Evolutionary conservation across 2,797 vertebrate species (phyloP), one percentile per base, ranked within the genome.

Genomic region (Sebastiscus albofasciatus): DNA sequence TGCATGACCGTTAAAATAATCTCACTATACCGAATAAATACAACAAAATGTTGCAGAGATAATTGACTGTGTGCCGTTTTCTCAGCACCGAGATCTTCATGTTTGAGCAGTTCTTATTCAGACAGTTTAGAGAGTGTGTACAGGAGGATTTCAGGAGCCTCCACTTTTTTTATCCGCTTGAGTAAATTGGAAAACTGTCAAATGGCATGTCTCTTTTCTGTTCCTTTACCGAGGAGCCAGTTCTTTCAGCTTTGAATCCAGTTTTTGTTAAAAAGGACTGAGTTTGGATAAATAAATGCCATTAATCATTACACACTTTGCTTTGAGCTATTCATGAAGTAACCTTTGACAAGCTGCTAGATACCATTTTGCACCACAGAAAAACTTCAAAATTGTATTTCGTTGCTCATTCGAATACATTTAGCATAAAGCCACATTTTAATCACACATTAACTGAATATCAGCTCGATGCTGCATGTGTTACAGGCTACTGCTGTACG

Each of bases 101-200:
- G 55, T 81, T 73, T 56, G 68, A 81, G 62, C 20, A 29, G 42
- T 42, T 76, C 34, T 42, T 31, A 54, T 59, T 77, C 67, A 39
- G 59, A 70, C 55, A 71, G 64, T 59, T 77, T 34, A 24, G 34
- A 24, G 34, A 16, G 13, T 60, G 52, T 54, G 67, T 26, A 1
- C 27, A 29, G 66, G 66, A 75, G 42, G 73, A 75, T 79, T 77
- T 81, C 8, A 58, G 14, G 33, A 31, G 58, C 61, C 61, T 18
- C 1, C 2, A 58, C n/a, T 46, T 39, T 64, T 62, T 59, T 13
- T 55, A 39, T 33, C 27, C n/a, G 26, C 12, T 59, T 1, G 0
- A 69, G 58, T 54, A n/a, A 78, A 64, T 46, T 49, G 20, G 4
- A 74, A 75, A 67, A 64, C 49, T 61, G 46, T 75, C 58, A 75